A percentile compares a stretch with the other conserved stretches of the same genome.
phyloP scores from a whole-genome alignment of 2,113 vertebrate species.

The Notechis scutatus region DNA sequence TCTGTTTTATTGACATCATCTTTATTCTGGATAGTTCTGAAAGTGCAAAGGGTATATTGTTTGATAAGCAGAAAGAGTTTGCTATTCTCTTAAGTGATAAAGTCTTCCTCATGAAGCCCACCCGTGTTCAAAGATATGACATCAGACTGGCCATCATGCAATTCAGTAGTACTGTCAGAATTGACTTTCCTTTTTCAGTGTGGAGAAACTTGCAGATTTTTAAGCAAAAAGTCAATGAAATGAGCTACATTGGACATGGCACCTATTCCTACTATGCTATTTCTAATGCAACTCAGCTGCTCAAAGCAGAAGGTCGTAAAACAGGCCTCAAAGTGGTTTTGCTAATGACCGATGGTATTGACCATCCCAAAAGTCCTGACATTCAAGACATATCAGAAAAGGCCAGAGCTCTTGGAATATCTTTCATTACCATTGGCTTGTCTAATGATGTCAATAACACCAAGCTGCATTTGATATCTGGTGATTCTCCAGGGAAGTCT shows the following conservation, averaged over 20 bases:
- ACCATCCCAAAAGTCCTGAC: slow-evolving; percentile 83
- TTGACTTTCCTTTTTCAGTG: slow-evolving; percentile 73
- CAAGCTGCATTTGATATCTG: slow-evolving; percentile 81
- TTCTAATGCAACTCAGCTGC: slow-evolving; percentile 78
- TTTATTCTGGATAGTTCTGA: slow-evolving; percentile 92
- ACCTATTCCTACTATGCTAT: slow-evolving; percentile 87
- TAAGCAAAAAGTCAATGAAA: slow-evolving; percentile 64
- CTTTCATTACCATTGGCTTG: slow-evolving; percentile 79
- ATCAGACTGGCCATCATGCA: slow-evolving; percentile 79
- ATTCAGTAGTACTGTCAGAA: slow-evolving; percentile 84
- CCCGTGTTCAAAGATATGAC: slow-evolving; percentile 59
- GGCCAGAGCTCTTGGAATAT: slow-evolving; percentile 77
- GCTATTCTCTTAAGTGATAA: slow-evolving; percentile 72
- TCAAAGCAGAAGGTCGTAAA: slow-evolving; percentile 73
- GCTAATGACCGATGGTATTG: slow-evolving; percentile 84
- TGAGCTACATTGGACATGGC: slow-evolving; percentile 84
- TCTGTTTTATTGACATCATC: slow-evolving; percentile 76
- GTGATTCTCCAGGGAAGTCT: slow-evolving; percentile 66
- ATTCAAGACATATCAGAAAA: slow-evolving; percentile 68
- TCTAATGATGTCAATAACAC: slow-evolving; percentile 69
- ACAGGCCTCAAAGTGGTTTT: slow-evolving; percentile 73
- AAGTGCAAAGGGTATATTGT: slow-evolving; percentile 76
- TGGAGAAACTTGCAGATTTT: slow-evolving; percentile 81
- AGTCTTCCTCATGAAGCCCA: slow-evolving; percentile 68
- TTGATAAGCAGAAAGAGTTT: slow-evolving; percentile 81